Conservation (phyloP, 1,140 invertebrate genomes). For the Lucilia cuprina region DNA sequence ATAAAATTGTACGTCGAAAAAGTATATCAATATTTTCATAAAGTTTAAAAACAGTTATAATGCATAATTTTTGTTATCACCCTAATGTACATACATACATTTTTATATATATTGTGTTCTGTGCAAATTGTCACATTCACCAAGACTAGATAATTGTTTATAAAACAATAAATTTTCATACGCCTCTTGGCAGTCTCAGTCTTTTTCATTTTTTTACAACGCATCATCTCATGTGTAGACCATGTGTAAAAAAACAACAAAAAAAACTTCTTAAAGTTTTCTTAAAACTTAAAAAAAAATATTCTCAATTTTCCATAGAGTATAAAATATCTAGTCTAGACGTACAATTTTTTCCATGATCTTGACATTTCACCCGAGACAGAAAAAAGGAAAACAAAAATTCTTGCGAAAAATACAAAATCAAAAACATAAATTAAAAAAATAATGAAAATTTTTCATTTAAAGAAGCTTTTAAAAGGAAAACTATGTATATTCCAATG, state of each 20-base stretch:
- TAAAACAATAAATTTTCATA: background rate
- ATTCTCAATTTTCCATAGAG: background rate
- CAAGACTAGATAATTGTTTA: background rate
- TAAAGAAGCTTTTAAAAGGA: too few species aligned
- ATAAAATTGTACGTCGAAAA: too few species aligned
- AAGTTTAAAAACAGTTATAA: too few species aligned
- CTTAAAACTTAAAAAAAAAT: background rate
- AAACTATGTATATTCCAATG: too few species aligned
- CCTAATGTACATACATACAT: too few species aligned
- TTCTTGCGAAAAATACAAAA: background rate
- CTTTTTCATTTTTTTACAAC: background rate
- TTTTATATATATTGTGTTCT: background rate
- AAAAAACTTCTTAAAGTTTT: background rate
- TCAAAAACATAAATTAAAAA: background rate
- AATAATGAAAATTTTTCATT: background rate
- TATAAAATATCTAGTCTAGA: conserved; percentile 14
- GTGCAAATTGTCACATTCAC: conserved; percentile 13
- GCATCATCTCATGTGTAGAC: conserved; percentile 10
- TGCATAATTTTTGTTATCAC: too few species aligned
- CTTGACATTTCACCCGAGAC: conserved; percentile 29
- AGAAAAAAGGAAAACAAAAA: background rate
- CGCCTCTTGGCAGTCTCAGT: background rate
- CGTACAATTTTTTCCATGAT: conserved; percentile 19
- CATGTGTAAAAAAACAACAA: conserved; percentile 22
- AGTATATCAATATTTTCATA: too few species aligned